Conservation (phyloP, 2,888 invertebrate species). For the Hirtodrosophila alboralis region DNA sequence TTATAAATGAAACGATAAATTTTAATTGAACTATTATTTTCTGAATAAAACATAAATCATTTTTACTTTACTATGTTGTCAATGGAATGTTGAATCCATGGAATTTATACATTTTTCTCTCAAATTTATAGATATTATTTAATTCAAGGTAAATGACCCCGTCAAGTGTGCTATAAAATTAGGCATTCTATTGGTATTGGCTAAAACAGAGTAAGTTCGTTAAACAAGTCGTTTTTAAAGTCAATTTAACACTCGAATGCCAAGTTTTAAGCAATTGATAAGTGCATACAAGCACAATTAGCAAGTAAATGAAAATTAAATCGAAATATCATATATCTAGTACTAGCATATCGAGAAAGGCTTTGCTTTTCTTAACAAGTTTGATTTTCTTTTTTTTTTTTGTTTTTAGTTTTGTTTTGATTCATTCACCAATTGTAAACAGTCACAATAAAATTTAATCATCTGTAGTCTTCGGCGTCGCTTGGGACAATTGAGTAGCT, state of each 20-base stretch:
- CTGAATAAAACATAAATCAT: no score
- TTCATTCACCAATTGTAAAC: conserved; percentile 15
- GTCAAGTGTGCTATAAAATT: conserved; percentile 41
- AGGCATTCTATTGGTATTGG: background rate
- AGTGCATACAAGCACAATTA: conserved; percentile 8
- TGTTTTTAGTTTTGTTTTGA: background rate
- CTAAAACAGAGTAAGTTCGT: background rate
- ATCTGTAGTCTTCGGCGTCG: conserved; percentile 12
- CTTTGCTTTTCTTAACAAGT: conserved; percentile 40
- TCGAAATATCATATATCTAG: conserved; percentile 5
- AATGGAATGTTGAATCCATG: no score
- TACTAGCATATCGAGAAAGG: no score
- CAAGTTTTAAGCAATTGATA: no score
- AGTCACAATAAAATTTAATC: conserved; percentile 12
- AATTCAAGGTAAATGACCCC: no score
- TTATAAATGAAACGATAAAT: no score
- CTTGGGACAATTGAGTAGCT: conserved; percentile 16
- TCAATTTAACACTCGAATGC: conserved; percentile 16
- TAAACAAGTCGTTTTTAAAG: conserved; percentile 30
- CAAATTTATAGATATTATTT: no score
- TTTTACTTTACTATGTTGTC: no score
- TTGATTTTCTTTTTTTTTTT: conserved; percentile 2
- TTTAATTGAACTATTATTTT: no score
- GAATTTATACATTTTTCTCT: no score
- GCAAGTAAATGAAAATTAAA: conserved; percentile 10